Evolutionary conservation across 2,113 vertebrate species (phyloP).

Genomic region (Eretmochelys imbricata): DNA sequence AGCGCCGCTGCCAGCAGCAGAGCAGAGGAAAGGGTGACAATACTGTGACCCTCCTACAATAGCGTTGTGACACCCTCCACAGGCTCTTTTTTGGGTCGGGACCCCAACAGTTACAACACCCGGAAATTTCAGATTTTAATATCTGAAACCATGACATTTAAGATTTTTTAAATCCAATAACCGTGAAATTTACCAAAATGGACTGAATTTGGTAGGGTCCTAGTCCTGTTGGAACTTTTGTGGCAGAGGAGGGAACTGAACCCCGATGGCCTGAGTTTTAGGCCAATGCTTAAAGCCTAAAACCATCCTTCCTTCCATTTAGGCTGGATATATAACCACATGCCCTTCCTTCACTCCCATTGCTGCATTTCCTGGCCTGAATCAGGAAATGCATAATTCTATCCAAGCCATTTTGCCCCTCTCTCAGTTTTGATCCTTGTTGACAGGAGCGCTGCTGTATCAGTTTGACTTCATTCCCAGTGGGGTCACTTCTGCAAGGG

Average conservation of each 20-base stretch:
- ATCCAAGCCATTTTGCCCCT: accelerated
- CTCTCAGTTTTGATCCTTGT: not conserved
- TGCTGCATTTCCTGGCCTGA: not conserved
- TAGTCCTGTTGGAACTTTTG: not conserved
- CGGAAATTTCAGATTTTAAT: too few species aligned
- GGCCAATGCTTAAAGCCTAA: not conserved
- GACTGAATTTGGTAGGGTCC: too few species aligned
- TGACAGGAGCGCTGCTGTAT: accelerated
- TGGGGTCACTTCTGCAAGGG: not conserved
- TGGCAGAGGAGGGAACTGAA: not conserved
- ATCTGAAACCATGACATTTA: too few species aligned
- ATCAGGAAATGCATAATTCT: not conserved
- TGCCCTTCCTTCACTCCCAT: not conserved
- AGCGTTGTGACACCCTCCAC: too few species aligned
- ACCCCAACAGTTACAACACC: too few species aligned
- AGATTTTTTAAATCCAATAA: too few species aligned
- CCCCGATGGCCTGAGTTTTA: not conserved
- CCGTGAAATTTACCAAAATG: too few species aligned
- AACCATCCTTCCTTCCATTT: not conserved
- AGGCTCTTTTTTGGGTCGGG: too few species aligned
- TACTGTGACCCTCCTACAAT: too few species aligned
- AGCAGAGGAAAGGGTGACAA: too few species aligned
- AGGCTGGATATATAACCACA: not conserved
- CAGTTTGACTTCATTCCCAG: not conserved
- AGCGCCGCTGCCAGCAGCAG: too few species aligned